A percentile compares a stretch with the other conserved stretches of the same genome.
Evolutionary conservation across 2,113 vertebrate species (phyloP).

Genomic region (Procapra przewalskii): DNA sequence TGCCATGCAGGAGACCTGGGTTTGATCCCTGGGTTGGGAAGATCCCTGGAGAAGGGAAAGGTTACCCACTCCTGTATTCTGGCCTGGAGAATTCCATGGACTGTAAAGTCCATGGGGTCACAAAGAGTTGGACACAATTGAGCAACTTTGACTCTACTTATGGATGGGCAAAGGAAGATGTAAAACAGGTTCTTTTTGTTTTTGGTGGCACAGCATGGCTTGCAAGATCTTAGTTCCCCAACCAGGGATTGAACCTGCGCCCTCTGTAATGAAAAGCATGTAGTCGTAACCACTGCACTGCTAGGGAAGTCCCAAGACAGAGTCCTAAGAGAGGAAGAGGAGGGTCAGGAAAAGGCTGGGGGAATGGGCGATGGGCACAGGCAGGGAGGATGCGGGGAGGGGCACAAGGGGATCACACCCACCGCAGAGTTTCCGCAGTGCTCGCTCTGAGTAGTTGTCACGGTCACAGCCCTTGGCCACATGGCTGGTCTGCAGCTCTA

Average conservation of each 20-base stretch:
- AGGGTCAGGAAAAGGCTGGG: not conserved
- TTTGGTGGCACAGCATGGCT: not conserved
- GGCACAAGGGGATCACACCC: slow-evolving; percentile 22
- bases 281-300: not conserved
- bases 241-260: not conserved
- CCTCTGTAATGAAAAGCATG: not conserved
- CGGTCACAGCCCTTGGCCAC: slow-evolving; percentile 98
- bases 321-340: not conserved
- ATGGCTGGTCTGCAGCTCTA: slow-evolving; percentile 96
- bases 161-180: not conserved
- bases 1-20: not conserved
- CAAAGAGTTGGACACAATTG: not conserved
- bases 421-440: slow-evolving; percentile 95
- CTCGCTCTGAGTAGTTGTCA: slow-evolving; percentile 96
- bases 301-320: not conserved
- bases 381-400: not conserved
- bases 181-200: not conserved
- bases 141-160: not conserved
- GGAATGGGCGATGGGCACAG: not conserved
- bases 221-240: not conserved
- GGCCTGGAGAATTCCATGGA: not conserved
- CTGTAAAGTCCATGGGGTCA: not conserved
- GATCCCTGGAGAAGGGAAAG: not conserved
- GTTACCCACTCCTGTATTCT: not conserved
- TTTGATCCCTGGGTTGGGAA: not conserved